A percentile compares a stretch with the other conserved stretches of the same genome.
These are phyloP conservation scores for Eleginops maclovinus DNA, from an alignment of 2,113 vertebrate species.

Conservation along the genomic window DNA sequence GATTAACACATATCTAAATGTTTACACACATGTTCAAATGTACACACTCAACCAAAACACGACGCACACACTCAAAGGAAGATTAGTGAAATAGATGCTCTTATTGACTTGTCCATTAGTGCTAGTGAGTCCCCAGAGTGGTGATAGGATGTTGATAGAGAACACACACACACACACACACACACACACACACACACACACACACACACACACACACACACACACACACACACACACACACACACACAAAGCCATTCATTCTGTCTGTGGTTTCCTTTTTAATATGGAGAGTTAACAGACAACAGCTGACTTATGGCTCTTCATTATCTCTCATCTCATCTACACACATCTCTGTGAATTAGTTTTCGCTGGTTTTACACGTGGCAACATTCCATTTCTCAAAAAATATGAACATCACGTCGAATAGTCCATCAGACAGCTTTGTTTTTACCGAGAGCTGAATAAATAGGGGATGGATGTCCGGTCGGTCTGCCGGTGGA, in stretches of 20 bases:
- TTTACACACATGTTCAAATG: conserved; percentile 6
- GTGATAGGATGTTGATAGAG: conserved; percentile 38
- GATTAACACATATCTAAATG: conserved; percentile 12
- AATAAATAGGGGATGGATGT: no score
- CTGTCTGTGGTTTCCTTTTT: no score
- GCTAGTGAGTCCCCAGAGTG: conserved; percentile 49
- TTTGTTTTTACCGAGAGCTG: no score
- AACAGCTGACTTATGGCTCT: conserved; percentile 20
- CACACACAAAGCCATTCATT: not conserved
- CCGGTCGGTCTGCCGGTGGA: no score
- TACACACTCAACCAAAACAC: not conserved
- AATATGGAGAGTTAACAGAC: not conserved
- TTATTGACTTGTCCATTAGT: conserved; percentile 62
- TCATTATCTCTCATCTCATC: not conserved
- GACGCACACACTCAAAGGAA: conserved; percentile 21
- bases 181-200: conserved; percentile 7
- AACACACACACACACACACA: conserved; percentile 1
- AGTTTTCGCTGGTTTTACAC: not conserved
- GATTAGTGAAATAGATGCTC: conserved; percentile 65
- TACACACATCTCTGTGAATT: not conserved
- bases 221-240: conserved; percentile 13
- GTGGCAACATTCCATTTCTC: no score
- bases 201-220: conserved; percentile 7
- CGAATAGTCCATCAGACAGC: no score
- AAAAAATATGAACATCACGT: no score